phyloP scores from a whole-genome alignment of 2,888 invertebrate genomes.

The Melinopterus prodromus region DNA sequence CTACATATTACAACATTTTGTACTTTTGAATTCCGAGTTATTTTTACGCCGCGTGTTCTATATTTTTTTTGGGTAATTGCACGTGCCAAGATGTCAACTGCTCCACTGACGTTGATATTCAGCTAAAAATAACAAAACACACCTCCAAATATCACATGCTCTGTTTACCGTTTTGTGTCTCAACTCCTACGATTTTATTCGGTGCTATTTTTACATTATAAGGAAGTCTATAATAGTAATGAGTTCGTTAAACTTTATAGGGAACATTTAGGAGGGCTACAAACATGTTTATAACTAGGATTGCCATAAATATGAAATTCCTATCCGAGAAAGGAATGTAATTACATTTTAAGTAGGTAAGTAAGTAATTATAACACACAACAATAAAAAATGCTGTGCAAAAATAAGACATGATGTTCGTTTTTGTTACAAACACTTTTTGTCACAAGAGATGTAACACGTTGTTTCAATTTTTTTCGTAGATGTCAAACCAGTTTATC shows the following conservation, averaged over 20 bases:
- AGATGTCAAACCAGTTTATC: too few relatives aligned
- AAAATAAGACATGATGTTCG: too few relatives aligned
- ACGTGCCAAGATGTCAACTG: slow-evolving; percentile 4
- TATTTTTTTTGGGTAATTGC: not conserved
- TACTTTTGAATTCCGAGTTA: not conserved
- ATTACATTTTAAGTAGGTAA: too few relatives aligned
- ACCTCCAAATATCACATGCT: not conserved
- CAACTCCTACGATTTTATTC: not conserved
- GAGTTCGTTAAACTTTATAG: not conserved
- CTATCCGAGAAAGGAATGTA: too few relatives aligned
- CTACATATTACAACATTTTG: not conserved
- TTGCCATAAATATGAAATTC: too few relatives aligned
- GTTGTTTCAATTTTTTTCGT: too few relatives aligned
- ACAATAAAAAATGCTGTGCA: too few relatives aligned
- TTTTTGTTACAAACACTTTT: too few relatives aligned
- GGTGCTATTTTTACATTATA: not conserved
- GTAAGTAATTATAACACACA: too few relatives aligned
- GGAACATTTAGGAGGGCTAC: too few relatives aligned
- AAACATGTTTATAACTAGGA: too few relatives aligned
- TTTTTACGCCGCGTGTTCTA: not conserved
- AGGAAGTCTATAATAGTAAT: not conserved
- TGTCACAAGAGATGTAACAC: too few relatives aligned
- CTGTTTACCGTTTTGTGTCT: slow-evolving; percentile 4
- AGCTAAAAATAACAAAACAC: not conserved
- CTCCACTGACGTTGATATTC: not conserved